These are phyloP conservation scores for Diadumene lineata DNA, from an alignment of 92 coral and sea anemone genomes.

Conservation along the genomic window DNA sequence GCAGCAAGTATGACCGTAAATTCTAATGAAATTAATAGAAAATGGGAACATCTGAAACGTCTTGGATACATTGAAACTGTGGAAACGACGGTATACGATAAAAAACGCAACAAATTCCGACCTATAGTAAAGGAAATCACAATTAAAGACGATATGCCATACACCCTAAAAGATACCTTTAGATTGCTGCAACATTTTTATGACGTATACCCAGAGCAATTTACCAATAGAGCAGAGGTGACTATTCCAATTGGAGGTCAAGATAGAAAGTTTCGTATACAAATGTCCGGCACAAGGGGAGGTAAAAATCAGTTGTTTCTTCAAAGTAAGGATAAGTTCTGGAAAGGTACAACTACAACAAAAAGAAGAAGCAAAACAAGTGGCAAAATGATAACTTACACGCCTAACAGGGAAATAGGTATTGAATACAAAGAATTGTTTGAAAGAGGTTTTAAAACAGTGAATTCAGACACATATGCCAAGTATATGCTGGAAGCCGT, in stretches of 20 bases:
- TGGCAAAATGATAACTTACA: not conserved
- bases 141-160: not conserved
- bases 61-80: not conserved
- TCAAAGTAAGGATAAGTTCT: not conserved
- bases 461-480: not conserved
- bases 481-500: not conserved
- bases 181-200: slow-evolving; percentile 26
- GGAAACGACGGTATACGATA: slow-evolving; percentile 4
- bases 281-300: not conserved
- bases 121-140: not conserved
- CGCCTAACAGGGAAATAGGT: too few species aligned
- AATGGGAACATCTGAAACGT: slow-evolving; percentile 11
- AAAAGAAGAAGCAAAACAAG: not conserved
- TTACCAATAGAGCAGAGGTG: not conserved
- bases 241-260: slow-evolving; percentile 41
- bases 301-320: slow-evolving; percentile 29
- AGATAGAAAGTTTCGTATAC: not conserved
- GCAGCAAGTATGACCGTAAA: slow-evolving; percentile 26
- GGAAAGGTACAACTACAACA: not conserved
- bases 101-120: too few species aligned
- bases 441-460: not conserved
- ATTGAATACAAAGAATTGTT: not conserved
- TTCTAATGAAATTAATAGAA: not conserved
- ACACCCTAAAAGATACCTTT: slow-evolving; percentile 18
- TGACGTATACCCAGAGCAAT: slow-evolving; percentile 18